Conservation (phyloP, 2,113 vertebrate genomes). For the Myotis lucifugus region DNA sequence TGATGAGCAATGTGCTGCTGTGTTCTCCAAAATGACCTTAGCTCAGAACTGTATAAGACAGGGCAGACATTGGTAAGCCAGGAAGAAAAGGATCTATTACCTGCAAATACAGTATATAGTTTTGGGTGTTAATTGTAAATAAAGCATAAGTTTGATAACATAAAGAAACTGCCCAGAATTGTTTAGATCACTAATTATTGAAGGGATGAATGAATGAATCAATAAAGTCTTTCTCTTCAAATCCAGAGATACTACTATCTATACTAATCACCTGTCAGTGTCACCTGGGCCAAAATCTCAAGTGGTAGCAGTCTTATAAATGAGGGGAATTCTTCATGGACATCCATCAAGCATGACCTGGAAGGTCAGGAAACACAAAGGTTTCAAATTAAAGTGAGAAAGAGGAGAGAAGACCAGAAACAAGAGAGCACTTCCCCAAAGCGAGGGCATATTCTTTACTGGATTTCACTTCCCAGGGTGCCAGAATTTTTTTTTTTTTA, state of each 20-base stretch:
- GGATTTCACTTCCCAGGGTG: not conserved
- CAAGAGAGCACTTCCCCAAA: not conserved
- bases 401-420: not conserved
- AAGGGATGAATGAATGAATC: not conserved
- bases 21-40: not conserved
- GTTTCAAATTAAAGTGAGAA: not conserved
- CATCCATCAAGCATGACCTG: not conserved
- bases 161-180: not conserved
- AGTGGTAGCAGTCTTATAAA: not conserved
- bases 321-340: not conserved
- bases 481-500: not conserved
- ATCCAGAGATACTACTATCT: not conserved
- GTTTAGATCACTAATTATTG: not conserved
- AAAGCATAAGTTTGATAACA: not conserved
- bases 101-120: not conserved
- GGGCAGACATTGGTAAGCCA: not conserved
- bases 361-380: not conserved
- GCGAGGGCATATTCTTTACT: not conserved
- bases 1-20: not conserved
- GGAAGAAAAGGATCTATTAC: not conserved
- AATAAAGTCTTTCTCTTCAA: not conserved
- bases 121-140: slow-evolving; percentile 20
- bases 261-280: not conserved
- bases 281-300: not conserved
- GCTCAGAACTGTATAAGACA: not conserved